These are phyloP conservation scores for Coleophora flavipennella DNA, from an alignment of 2,888 invertebrate species.

Conservation along the genomic window DNA sequence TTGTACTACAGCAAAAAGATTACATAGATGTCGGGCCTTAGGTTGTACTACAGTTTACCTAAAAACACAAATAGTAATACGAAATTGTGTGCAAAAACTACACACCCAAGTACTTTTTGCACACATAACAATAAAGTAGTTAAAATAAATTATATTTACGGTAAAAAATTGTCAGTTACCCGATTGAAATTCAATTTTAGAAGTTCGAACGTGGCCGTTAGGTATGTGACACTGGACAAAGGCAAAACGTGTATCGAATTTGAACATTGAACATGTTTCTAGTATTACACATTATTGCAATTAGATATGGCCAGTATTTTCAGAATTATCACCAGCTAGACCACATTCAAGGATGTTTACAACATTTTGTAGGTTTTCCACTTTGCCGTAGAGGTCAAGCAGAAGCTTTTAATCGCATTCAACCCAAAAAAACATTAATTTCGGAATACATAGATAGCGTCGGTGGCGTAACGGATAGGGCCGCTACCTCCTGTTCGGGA, in stretches of 20 bases:
- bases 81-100: conserved; percentile 32
- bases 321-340: conserved; percentile 2
- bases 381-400: conserved; percentile 20
- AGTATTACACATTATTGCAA: conserved; percentile 17
- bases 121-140: neutral
- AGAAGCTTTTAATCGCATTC: neutral
- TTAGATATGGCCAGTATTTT: conserved; percentile 18
- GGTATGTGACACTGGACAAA: conserved; percentile 52
- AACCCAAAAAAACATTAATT: conserved; percentile 7
- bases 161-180: conserved; percentile 21
- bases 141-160: conserved; percentile 10
- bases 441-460: conserved; percentile 51
- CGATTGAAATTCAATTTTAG: conserved; percentile 25
- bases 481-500: too few relatives aligned
- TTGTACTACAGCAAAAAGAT: too few relatives aligned
- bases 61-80: conserved; percentile 50
- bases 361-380: conserved; percentile 18
- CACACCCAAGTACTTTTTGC: conserved; percentile 9
- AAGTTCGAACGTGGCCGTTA: conserved; percentile 19
- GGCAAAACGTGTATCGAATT: conserved; percentile 53
- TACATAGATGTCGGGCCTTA: conserved; percentile 29
- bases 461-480: too few relatives aligned
- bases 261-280: conserved; percentile 28
- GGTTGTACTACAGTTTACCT: conserved; percentile 42
- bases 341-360: conserved; percentile 16